Percentiles rank a stretch among this genome's conserved stretches.
Evolutionary conservation across 2,888 invertebrate species (phyloP).

Genomic region (Parnassius orleans): DNA sequence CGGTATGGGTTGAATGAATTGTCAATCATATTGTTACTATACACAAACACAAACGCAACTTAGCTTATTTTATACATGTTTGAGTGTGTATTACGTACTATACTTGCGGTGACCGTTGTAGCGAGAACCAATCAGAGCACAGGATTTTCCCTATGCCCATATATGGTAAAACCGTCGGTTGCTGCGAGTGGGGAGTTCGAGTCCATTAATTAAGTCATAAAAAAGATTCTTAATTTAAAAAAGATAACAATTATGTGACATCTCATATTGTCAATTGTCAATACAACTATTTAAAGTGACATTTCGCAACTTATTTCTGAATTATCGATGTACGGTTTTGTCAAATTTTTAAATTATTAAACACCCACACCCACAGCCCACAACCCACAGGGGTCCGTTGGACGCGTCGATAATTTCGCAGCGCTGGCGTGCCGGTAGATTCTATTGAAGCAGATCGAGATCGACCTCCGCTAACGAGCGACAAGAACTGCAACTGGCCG

Average conservation of each 20-base stretch:
- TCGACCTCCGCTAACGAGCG: conserved; percentile 58
- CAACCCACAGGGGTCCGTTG: conserved; percentile 53
- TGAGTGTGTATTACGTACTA: conserved; percentile 47
- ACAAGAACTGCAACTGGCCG: conserved; percentile 48
- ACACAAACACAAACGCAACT: conserved; percentile 45
- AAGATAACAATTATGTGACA: conserved; percentile 27
- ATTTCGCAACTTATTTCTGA: conserved; percentile 51
- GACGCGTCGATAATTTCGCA: conserved; percentile 59
- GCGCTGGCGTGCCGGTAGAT: conserved; percentile 53
- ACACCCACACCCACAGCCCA: conserved; percentile 46
- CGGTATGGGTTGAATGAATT: conserved; percentile 52
- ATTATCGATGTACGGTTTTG: conserved; percentile 42
- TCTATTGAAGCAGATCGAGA: conserved; percentile 60
- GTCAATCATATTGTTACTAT: conserved; percentile 46
- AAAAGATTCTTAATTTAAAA: conserved; percentile 25
- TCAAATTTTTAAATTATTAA: conserved; percentile 48
- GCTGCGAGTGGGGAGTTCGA: conserved; percentile 73
- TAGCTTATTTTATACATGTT: conserved; percentile 38
- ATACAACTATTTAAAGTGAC: conserved; percentile 39
- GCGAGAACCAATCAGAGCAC: conserved; percentile 83
- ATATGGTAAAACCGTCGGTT: conserved; percentile 88
- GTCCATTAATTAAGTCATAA: conserved; percentile 46
- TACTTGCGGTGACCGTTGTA: conserved; percentile 72
- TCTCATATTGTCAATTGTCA: conserved; percentile 24
- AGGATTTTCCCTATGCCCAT: conserved; percentile 87